Evolutionary conservation across 1,140 invertebrate genomes (phyloP), one percentile per base, ranked within the genome.

Genomic region (Micrasema minimum): DNA sequence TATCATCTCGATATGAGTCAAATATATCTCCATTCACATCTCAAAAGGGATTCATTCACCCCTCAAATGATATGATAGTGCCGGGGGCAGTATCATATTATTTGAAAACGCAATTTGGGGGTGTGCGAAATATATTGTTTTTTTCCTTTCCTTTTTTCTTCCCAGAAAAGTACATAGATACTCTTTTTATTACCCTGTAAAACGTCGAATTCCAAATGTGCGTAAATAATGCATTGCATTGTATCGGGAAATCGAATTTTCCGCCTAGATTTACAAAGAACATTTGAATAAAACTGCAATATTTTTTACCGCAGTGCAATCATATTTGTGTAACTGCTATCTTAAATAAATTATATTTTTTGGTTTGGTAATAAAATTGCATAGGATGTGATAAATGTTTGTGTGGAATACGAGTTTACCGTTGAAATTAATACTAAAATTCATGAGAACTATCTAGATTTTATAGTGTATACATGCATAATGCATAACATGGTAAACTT

Each of bases 111-210:
- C 55, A 69, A 75, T 71, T 75, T 71, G 66, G 72, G 69, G 72
- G 48, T 48, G 72, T 68, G 57, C 41, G 65, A 48, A 59, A 75
- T 75, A 75, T 71, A 71, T 71, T 75, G 69, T 75, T 75, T 75
- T 31, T 46, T 68, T 59, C 31, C 23, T 53, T 31, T 59, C 37
- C 37, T 51, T 67, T 38, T 62, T 59, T 38, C 57, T 38, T 41
- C n/a, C n/a, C n/a, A n/a, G 26, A 64, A 46, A 67, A 53, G 48
- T 62, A 68, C 66, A 64, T 64, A 61, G 65, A 43, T 53, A 22
- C 45, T n/a, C n/a, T 61, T 75, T 75, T 75, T 75, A 75, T 75
- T 71, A 55, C 45, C 62, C 69, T 71, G 72, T 75, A 75, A 75
- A 75, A 71, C 67, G 72, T 75, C 69, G 61, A 71, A 69, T 69